A percentile compares a stretch with the other conserved stretches of the same genome.
Conservation (phyloP, 2,113 vertebrate genomes). For the Suricata suricatta region DNA sequence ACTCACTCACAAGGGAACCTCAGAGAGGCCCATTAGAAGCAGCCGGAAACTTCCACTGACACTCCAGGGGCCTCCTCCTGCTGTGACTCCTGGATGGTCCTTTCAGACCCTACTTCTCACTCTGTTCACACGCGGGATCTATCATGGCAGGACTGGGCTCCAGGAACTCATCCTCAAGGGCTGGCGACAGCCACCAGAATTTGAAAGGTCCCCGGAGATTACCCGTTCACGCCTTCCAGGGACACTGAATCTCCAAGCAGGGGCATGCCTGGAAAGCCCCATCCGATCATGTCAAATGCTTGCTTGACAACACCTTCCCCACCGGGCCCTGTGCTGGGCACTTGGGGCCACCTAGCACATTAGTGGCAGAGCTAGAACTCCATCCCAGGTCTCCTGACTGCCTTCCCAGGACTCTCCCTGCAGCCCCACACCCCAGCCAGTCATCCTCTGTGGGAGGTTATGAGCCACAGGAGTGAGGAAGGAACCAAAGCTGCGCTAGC, state of each 20-base stretch:
- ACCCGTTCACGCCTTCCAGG: neutral
- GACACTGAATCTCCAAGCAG: neutral
- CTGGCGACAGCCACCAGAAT: neutral
- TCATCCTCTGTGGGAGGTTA: neutral
- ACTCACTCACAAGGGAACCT: neutral
- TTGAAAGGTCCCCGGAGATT: neutral
- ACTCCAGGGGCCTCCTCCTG: neutral
- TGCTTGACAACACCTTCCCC: neutral
- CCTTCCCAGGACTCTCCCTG: neutral
- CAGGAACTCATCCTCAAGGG: neutral
- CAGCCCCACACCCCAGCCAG: neutral
- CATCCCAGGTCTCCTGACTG: neutral
- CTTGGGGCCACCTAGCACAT: neutral
- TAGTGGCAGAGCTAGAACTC: neutral
- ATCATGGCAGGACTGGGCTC: neutral
- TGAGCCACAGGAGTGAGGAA: neutral
- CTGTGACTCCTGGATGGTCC: neutral
- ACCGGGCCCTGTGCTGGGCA: neutral
- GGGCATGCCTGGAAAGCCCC: neutral
- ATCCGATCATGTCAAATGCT: neutral
- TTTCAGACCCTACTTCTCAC: neutral
- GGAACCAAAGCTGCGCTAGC: neutral
- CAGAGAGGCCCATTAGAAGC: neutral
- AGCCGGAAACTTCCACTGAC: neutral
- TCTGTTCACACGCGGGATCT: neutral